A percentile compares a stretch with the other conserved stretches of the same genome.
These are phyloP conservation scores for Argyrosomus japonicus DNA, from an alignment of 2,113 vertebrate genomes.

Conservation along the genomic window DNA sequence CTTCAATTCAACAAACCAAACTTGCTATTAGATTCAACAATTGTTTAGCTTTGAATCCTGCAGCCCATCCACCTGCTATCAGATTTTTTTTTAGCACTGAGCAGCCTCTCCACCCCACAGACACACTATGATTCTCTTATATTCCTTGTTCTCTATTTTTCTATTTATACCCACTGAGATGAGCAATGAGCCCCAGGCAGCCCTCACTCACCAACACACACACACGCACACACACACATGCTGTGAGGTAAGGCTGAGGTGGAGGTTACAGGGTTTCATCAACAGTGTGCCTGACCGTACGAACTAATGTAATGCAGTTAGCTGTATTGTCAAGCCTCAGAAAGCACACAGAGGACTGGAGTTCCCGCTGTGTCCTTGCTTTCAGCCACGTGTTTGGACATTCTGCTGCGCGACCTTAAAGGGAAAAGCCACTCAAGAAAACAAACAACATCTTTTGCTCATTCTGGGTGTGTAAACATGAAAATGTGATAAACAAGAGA, in stretches of 20 bases:
- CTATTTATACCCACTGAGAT: slow-evolving; percentile 79
- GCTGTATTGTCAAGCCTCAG: slow-evolving; percentile 41
- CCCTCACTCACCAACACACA: slow-evolving; percentile 57
- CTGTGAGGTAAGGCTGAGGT: slow-evolving; percentile 48
- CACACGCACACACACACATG: slow-evolving; percentile 18
- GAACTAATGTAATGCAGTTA: slow-evolving; percentile 67
- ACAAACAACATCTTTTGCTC: slow-evolving; percentile 8
- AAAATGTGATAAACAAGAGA: slow-evolving; percentile 16
- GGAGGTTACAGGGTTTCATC: slow-evolving; percentile 68
- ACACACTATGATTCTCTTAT: slow-evolving; percentile 63
- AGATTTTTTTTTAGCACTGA: slow-evolving; percentile 27
- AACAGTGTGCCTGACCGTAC: slow-evolving; percentile 61
- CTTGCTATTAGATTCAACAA: slow-evolving; percentile 7
- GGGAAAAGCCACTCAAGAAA: slow-evolving; percentile 18
- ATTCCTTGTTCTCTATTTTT: slow-evolving; percentile 69
- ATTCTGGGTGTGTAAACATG: slow-evolving; percentile 6
- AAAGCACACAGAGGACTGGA: slow-evolving; percentile 26
- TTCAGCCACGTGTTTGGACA: slow-evolving; percentile 22
- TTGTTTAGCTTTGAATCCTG: slow-evolving; percentile 34
- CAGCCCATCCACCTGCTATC: slow-evolving; percentile 47
- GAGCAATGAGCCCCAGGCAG: slow-evolving; percentile 73
- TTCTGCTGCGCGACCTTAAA: slow-evolving; percentile 34
- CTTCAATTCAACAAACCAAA: slow-evolving; percentile 6
- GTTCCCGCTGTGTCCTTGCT: slow-evolving; percentile 50
- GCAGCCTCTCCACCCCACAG: slow-evolving; percentile 54